phyloP scores from a whole-genome alignment of 2,888 invertebrate genomes.

The Cheilosia soror region DNA sequence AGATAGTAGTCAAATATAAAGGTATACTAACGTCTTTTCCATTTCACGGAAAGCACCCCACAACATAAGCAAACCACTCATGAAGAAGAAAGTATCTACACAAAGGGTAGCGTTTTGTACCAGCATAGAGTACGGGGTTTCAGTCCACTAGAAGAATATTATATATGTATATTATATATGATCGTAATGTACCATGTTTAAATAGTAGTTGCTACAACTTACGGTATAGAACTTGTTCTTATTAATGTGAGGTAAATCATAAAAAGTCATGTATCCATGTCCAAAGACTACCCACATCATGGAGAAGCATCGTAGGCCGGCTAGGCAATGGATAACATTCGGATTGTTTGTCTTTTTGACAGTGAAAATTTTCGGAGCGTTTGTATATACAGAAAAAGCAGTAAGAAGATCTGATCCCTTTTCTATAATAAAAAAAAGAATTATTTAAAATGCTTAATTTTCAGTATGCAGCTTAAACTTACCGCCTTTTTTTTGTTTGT shows the following conservation, averaged over 20 bases:
- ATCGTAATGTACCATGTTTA: not conserved
- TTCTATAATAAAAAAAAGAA: constrained; percentile 67
- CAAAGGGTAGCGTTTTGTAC: constrained; percentile 84
- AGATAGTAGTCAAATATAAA: not conserved
- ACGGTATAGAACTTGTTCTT: constrained; percentile 79
- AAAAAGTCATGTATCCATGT: constrained; percentile 83
- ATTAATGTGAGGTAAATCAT: constrained; percentile 81
- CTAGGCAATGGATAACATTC: constrained; percentile 83
- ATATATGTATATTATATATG: not conserved
- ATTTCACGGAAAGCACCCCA: constrained; percentile 82
- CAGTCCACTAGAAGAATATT: constrained; percentile 78
- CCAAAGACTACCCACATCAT: constrained; percentile 85
- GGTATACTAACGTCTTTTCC: constrained; percentile 80
- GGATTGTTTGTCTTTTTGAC: constrained; percentile 80
- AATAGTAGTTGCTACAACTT: constrained; percentile 17
- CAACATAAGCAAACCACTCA: constrained; percentile 86
- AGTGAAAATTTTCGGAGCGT: constrained; percentile 83
- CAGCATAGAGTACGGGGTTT: constrained; percentile 82
- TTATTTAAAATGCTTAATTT: not conserved
- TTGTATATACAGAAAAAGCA: constrained; percentile 83
- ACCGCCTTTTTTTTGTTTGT: constrained; percentile 80
- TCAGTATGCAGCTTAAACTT: constrained; percentile 64
- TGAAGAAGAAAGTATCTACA: constrained; percentile 87
- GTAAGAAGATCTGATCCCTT: constrained; percentile 78
- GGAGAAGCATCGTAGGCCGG: constrained; percentile 84